Evolutionary conservation across 1,140 invertebrate genomes (phyloP).

Genomic region (Euura lappo): DNA sequence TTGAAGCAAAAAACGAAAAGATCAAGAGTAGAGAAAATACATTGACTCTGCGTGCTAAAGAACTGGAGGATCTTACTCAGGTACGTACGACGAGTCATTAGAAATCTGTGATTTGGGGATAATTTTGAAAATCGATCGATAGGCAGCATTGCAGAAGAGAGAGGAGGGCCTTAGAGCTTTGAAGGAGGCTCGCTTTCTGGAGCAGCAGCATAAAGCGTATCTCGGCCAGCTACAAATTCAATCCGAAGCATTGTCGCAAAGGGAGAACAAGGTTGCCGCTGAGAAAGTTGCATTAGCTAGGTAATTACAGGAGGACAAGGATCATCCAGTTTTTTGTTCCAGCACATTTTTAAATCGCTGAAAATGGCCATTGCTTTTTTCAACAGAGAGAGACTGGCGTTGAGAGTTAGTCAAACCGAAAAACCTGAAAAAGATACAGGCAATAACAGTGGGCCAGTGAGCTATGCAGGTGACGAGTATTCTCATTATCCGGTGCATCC

Average conservation of each 20-base stretch:
- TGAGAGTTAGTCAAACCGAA: slow-evolving; percentile 34
- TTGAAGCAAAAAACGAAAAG: slow-evolving; percentile 39
- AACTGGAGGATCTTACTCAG: slow-evolving; percentile 51
- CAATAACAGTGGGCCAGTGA: slow-evolving; percentile 14
- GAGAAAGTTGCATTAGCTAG: slow-evolving; percentile 48
- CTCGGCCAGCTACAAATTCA: slow-evolving; percentile 44
- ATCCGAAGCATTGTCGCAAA: slow-evolving; percentile 42
- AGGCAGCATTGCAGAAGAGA: slow-evolving; percentile 46
- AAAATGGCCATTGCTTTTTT: slow-evolving; percentile 15
- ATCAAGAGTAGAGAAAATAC: slow-evolving; percentile 45
- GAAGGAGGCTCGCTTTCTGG: slow-evolving; percentile 44
- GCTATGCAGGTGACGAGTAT: slow-evolving; percentile 22
- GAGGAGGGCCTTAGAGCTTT: slow-evolving; percentile 50
- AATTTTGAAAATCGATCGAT: background rate
- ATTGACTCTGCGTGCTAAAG: slow-evolving; percentile 46
- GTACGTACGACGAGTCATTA: slow-evolving; percentile 28
- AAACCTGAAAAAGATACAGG: slow-evolving; percentile 43
- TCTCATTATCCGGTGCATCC: slow-evolving; percentile 20
- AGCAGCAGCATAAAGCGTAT: slow-evolving; percentile 48
- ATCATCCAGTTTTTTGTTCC: background rate
- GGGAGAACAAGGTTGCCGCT: slow-evolving; percentile 45
- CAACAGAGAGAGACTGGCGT: slow-evolving; percentile 44
- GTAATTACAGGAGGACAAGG: slow-evolving; percentile 29
- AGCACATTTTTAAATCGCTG: background rate
- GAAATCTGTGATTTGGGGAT: slow-evolving; percentile 14